Percentiles rank a stretch among this genome's conserved stretches.
Conservation (phyloP, 1,140 invertebrate genomes). For the Bombus pascuorum region DNA sequence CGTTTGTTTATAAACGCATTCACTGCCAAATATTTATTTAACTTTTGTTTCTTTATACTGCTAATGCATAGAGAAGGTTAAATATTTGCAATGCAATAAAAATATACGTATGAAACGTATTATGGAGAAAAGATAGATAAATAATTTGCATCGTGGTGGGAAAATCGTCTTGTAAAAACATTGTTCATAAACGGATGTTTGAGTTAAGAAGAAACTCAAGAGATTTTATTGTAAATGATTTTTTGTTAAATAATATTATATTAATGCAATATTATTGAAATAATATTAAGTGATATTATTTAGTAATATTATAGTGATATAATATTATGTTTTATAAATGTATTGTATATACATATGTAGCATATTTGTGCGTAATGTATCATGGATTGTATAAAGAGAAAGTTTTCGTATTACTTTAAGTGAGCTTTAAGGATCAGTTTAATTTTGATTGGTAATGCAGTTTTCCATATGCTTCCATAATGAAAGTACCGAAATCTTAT, state of each 20-base stretch:
- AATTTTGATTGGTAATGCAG: constrained; percentile 8
- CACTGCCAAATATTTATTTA: constrained; percentile 30
- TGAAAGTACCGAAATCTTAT: neutral
- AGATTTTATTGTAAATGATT: neutral
- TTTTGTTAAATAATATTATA: constrained; percentile 19
- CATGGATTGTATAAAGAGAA: constrained; percentile 43
- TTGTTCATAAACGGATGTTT: neutral
- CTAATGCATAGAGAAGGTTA: neutral
- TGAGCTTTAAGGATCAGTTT: neutral
- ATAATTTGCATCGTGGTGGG: neutral
- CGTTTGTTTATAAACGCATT: constrained; percentile 30
- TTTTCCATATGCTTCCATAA: constrained; percentile 5
- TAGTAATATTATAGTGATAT: neutral
- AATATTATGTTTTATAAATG: constrained; percentile 26
- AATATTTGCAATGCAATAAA: neutral
- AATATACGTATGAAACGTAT: neutral
- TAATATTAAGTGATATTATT: neutral
- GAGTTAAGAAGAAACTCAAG: neutral
- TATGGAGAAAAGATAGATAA: neutral
- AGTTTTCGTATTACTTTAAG: constrained; percentile 31
- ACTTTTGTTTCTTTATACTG: neutral
- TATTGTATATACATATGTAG: constrained; percentile 40
- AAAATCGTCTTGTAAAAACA: constrained; percentile 28
- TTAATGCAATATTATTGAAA: neutral
- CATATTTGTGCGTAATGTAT: constrained; percentile 34